A percentile compares a stretch with the other conserved stretches of the same genome.
These are phyloP conservation scores for Semnornis frantzii DNA, from an alignment of 2,113 vertebrate genomes.

Conservation along the genomic window DNA sequence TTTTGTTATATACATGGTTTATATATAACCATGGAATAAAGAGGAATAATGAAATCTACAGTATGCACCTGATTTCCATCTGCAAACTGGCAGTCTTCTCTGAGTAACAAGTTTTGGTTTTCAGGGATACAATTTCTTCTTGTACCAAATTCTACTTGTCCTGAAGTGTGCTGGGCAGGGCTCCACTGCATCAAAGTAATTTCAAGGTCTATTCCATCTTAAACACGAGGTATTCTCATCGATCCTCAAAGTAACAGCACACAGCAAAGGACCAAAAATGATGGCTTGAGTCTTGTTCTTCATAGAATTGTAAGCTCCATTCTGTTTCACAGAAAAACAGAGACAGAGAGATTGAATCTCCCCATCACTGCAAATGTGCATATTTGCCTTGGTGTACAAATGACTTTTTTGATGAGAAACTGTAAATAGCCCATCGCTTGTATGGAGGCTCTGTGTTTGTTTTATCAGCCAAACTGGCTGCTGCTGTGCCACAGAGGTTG, in stretches of 20 bases:
- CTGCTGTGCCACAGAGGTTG: background rate
- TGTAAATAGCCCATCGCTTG: conserved; percentile 2
- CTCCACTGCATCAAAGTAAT: background rate
- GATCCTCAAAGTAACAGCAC: background rate
- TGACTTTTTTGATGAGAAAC: background rate
- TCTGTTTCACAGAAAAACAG: background rate
- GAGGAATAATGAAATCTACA: background rate
- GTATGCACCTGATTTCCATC: background rate
- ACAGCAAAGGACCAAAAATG: background rate
- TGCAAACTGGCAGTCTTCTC: background rate
- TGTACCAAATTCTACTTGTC: background rate
- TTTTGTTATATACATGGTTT: background rate
- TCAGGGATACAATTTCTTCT: background rate
- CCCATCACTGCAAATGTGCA: background rate
- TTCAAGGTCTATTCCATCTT: background rate
- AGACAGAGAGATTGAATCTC: background rate
- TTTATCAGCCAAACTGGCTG: background rate
- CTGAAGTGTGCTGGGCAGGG: background rate
- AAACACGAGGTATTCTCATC: background rate
- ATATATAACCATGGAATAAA: background rate
- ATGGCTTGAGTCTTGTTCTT: background rate
- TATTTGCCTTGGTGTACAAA: conserved; percentile 30
- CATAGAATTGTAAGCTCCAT: background rate
- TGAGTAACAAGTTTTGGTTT: background rate
- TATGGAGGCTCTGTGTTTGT: conserved; percentile 4